These are phyloP conservation scores for Tamandua tetradactyla DNA, from an alignment of 2,797 vertebrate species.

Conservation along the genomic window DNA sequence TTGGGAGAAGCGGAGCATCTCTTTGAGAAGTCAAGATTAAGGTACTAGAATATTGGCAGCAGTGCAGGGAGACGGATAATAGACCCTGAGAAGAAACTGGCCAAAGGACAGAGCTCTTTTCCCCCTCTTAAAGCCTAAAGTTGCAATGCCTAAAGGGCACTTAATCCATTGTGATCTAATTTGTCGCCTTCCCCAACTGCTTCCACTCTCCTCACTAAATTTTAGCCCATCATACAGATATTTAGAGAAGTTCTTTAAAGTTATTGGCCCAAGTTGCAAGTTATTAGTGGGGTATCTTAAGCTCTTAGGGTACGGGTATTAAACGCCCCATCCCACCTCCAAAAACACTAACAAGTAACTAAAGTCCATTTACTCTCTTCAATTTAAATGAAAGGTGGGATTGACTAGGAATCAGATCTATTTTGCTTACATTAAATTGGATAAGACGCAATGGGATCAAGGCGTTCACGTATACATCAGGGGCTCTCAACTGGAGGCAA, in stretches of 20 bases:
- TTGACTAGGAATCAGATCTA: background rate
- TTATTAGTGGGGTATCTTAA: background rate
- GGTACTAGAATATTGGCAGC: background rate
- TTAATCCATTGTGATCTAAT: background rate
- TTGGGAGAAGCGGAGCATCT: background rate
- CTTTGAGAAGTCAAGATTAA: background rate
- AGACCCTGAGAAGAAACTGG: background rate
- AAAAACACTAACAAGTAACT: background rate
- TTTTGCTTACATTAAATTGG: background rate
- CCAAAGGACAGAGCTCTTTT: background rate
- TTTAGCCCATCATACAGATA: background rate
- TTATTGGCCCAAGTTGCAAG: background rate
- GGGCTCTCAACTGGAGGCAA: background rate
- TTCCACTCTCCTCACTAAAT: background rate
- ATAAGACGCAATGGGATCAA: background rate
- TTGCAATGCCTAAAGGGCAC: background rate
- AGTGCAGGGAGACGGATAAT: background rate
- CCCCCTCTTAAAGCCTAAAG: background rate
- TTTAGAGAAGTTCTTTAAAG: conserved; percentile 7
- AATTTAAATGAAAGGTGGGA: background rate
- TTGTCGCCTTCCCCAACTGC: background rate
- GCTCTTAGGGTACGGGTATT: background rate
- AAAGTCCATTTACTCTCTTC: background rate
- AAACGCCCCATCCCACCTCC: background rate
- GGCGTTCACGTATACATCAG: background rate